phyloP scores from a whole-genome alignment of 2,888 invertebrate species.

The Ophion slaviceki region DNA sequence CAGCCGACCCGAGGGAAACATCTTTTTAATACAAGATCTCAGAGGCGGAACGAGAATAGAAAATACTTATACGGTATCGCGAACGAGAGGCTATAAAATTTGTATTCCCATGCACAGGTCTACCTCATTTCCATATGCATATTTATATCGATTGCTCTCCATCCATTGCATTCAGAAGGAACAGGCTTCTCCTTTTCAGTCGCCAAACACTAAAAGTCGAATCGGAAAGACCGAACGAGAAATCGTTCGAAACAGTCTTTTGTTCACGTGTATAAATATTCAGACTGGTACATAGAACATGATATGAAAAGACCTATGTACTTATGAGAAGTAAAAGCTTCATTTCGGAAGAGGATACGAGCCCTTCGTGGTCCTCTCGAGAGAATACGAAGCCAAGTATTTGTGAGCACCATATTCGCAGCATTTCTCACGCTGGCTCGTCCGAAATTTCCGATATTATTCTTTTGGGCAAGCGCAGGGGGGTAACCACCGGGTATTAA shows the following conservation, averaged over 20 bases:
- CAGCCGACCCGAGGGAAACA: conserved; percentile 49
- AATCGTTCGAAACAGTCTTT: neutral
- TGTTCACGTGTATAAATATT: neutral
- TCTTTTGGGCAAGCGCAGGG: no score
- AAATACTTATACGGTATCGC: conserved; percentile 42
- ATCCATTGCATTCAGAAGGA: neutral
- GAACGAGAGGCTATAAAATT: conserved; percentile 29
- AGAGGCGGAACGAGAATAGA: conserved; percentile 19
- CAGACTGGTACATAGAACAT: neutral
- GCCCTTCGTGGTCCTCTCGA: no score
- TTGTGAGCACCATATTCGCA: no score
- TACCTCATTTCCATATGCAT: neutral
- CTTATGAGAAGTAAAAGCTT: neutral
- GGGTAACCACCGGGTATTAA: no score
- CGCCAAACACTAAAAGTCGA: neutral
- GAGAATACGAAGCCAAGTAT: no score
- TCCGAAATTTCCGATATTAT: no score
- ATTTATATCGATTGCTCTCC: conserved; percentile 25
- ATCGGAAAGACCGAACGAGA: neutral
- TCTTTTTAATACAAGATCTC: conserved; percentile 55
- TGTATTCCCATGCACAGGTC: conserved; percentile 14
- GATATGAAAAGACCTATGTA: neutral
- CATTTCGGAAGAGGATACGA: neutral
- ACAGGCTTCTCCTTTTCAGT: neutral
- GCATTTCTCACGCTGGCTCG: no score